These are phyloP conservation scores for Semaprochilodus insignis DNA, from an alignment of 2,797 vertebrate species.

Conservation along the genomic window DNA sequence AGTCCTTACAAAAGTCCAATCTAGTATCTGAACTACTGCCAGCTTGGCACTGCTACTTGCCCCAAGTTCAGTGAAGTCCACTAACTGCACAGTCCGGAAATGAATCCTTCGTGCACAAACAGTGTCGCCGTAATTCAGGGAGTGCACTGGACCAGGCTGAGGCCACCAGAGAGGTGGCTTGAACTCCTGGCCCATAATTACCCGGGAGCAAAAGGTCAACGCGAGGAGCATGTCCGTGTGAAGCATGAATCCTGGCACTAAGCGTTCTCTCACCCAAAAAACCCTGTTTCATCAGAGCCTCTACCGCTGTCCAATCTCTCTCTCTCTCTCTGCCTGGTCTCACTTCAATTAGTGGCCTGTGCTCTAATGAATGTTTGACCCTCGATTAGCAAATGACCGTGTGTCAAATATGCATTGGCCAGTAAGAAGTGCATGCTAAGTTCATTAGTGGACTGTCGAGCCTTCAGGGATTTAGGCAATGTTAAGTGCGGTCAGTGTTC, in stretches of 20 bases:
- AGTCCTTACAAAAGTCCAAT: conserved; percentile 24
- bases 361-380: conserved; percentile 67
- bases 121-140: conserved; percentile 13
- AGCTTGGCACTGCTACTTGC: conserved; percentile 30
- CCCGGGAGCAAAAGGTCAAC: conserved; percentile 6
- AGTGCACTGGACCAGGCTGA: background rate
- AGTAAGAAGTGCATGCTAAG: conserved; percentile 27
- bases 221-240: conserved; percentile 43
- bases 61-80: conserved; percentile 25
- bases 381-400: conserved; percentile 54
- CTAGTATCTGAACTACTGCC: conserved; percentile 24
- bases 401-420: conserved; percentile 55
- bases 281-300: conserved; percentile 27
- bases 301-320: conserved; percentile 28
- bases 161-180: background rate
- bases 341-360: conserved; percentile 66
- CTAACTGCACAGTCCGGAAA: conserved; percentile 28
- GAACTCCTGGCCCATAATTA: conserved; percentile 30
- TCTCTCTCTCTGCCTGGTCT: conserved; percentile 54
- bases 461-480: conserved; percentile 36
- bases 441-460: conserved; percentile 63
- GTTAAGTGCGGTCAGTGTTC: conserved; percentile 58
- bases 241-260: conserved; percentile 34
- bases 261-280: conserved; percentile 11
- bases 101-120: conserved; percentile 42